Base-by-base conservation (phyloP, 2,888 invertebrate genomes). In the Patella pellucida region DNA sequence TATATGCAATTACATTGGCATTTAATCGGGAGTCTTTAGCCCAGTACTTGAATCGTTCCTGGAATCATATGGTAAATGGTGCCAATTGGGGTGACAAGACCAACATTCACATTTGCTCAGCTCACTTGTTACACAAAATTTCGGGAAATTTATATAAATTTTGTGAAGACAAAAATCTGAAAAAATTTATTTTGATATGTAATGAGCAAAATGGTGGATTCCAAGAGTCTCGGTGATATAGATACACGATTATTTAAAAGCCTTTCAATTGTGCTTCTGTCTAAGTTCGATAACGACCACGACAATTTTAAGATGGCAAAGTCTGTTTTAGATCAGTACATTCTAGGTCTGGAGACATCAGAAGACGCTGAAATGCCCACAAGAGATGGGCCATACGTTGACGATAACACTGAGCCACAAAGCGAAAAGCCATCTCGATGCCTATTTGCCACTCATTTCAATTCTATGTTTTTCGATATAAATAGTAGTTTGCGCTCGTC, bases 51-150 rank as follows among this genome's bases (percentile, higher is more conserved):
- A 41, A 41, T 41, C 31, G 31, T 41, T 62, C 62, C 11, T 62
- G 62, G 62, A 62, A 62, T 11, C 62, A 62, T 16, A 15, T 62
- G 19, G 62, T 62, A 19, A 16, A 62, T 19, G 19, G 9, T 15
- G 12, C 9, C 19, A 62, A 62, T 19, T 19, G 19, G 19, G 62
- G 62, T 62, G 62, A 62, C 9, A 62, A 62, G 5, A 62, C 11
- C n/a, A 62, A 19, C 5, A 19, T 62, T 62, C 62, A 62, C 62
- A 62, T 62, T 19, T 62, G 62, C 11, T 62, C 62, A 62, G 62
- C 62, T 15, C 12, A 62, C 19, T n/a, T 62, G 15, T n/a, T 54
- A 15, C n/a, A 54, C n/a, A 54, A 54, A 54, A n/a, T 54, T 54
- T 15, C 12, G 3, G n/a, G 15, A 16, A 54, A 3, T 62, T 19